Conservation (phyloP, 2,888 invertebrate genomes). For the Agonum fuliginosum region DNA sequence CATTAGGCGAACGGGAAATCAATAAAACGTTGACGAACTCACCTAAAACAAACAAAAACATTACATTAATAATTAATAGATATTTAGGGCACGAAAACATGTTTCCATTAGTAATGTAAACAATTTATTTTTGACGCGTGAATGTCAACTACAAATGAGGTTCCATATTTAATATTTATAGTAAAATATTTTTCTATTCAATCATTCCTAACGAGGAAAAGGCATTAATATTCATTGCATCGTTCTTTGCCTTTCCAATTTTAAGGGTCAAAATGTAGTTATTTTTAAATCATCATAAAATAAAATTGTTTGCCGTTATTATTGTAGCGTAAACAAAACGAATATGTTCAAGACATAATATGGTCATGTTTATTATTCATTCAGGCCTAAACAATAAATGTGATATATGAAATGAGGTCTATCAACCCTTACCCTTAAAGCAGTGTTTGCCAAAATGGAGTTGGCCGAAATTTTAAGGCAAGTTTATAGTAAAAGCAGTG, state of each 20-base stretch:
- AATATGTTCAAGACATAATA: not conserved
- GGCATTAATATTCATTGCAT: not conserved
- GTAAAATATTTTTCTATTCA: not conserved
- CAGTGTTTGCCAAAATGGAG: too few relatives aligned
- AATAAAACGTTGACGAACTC: constrained; percentile 20
- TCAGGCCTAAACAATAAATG: not conserved
- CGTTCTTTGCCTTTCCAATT: not conserved
- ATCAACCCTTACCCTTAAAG: not conserved
- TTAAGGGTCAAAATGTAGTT: not conserved
- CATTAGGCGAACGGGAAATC: not conserved
- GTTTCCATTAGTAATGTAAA: constrained; percentile 20
- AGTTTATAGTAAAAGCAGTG: too few relatives aligned
- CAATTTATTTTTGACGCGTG: constrained; percentile 1
- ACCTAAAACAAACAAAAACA: constrained; percentile 46
- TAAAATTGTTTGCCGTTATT: not conserved
- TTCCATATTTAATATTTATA: too few relatives aligned
- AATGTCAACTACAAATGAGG: not conserved
- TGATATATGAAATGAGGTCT: not conserved
- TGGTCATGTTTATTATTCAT: constrained; percentile 4
- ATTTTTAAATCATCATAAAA: not conserved
- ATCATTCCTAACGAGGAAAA: not conserved
- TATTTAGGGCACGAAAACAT: constrained; percentile 15
- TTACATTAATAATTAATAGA: constrained; percentile 30
- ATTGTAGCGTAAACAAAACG: not conserved
- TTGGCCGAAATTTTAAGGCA: too few relatives aligned